phyloP scores from a whole-genome alignment of 2,113 vertebrate species.

The Stegostoma tigrinum region DNA sequence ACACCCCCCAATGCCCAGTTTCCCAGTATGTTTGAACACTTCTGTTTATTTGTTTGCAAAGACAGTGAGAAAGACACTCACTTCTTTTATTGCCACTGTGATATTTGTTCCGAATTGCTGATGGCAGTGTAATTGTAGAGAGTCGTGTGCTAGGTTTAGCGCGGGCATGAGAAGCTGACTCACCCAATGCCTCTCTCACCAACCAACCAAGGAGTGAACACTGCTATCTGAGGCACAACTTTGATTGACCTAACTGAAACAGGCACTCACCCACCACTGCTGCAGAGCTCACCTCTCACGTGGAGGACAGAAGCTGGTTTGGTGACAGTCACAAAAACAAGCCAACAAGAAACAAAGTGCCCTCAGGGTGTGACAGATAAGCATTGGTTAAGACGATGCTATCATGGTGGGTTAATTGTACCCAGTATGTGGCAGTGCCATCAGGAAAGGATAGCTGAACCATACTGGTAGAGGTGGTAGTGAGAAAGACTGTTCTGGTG shows the following conservation, averaged over 20 bases:
- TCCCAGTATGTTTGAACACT: not conserved
- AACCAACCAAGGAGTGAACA: not conserved
- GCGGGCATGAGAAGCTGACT: not conserved
- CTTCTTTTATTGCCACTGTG: not conserved
- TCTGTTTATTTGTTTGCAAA: too few relatives aligned
- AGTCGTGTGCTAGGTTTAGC: not conserved
- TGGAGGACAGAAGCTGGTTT: not conserved
- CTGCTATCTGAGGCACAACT: not conserved
- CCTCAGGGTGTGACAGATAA: too few relatives aligned
- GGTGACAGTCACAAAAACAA: not conserved
- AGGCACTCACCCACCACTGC: too few relatives aligned
- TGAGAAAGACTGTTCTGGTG: not conserved
- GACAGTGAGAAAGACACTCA: not conserved
- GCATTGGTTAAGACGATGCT: too few relatives aligned
- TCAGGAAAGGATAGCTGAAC: not conserved
- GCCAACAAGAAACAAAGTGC: not conserved
- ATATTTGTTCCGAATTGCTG: not conserved
- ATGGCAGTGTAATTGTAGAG: not conserved
- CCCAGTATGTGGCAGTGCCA: not conserved
- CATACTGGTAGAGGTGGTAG: not conserved
- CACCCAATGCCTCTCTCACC: not conserved
- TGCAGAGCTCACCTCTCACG: not conserved
- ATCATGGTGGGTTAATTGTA: not conserved
- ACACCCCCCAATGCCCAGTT: not conserved
- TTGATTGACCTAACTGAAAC: not conserved